Evolutionary conservation across 2,888 invertebrate species (phyloP).

Genomic region (Dryocosmus kuriphilus): DNA sequence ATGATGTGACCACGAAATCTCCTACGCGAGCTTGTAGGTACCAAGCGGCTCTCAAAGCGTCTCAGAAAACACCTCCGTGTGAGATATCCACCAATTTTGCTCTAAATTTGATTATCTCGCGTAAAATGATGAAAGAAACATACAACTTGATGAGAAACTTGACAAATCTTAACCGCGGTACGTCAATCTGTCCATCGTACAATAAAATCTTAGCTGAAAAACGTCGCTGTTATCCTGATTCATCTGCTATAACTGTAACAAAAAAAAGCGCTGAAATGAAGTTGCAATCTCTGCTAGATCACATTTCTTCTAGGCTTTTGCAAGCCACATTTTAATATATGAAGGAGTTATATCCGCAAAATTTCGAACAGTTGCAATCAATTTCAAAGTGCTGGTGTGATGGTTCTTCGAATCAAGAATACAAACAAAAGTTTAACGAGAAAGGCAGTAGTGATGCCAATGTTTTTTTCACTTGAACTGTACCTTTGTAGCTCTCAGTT

Average conservation of each 20-base stretch:
- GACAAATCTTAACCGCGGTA: slow-evolving; percentile 13
- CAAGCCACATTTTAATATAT: not conserved
- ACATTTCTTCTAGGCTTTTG: slow-evolving; percentile 5
- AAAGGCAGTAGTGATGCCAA: too few relatives aligned
- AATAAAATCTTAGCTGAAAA: slow-evolving; percentile 3
- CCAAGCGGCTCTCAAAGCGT: not conserved
- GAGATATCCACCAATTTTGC: slow-evolving; percentile 32
- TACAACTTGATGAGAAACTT: slow-evolving; percentile 10
- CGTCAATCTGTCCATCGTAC: slow-evolving; percentile 17
- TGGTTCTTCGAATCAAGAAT: not conserved
- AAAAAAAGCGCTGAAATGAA: slow-evolving; percentile 32
- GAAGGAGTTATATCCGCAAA: slow-evolving; percentile 2
- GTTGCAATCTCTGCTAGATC: too few relatives aligned
- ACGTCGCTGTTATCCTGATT: slow-evolving; percentile 22
- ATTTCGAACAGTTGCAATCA: not conserved
- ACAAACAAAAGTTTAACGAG: slow-evolving; percentile 30
- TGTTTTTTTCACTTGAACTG: too few relatives aligned
- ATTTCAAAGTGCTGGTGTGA: slow-evolving; percentile 18
- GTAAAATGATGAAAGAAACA: slow-evolving; percentile 27
- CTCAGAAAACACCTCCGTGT: slow-evolving; percentile 9
- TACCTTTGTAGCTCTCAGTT: too few relatives aligned
- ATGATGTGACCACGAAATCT: too few relatives aligned
- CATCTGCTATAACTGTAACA: slow-evolving; percentile 15
- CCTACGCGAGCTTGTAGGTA: slow-evolving; percentile 22
- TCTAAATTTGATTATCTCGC: slow-evolving; percentile 30